Base-by-base conservation (phyloP, 2,888 invertebrate genomes). In the Clistopyga incitator region DNA sequence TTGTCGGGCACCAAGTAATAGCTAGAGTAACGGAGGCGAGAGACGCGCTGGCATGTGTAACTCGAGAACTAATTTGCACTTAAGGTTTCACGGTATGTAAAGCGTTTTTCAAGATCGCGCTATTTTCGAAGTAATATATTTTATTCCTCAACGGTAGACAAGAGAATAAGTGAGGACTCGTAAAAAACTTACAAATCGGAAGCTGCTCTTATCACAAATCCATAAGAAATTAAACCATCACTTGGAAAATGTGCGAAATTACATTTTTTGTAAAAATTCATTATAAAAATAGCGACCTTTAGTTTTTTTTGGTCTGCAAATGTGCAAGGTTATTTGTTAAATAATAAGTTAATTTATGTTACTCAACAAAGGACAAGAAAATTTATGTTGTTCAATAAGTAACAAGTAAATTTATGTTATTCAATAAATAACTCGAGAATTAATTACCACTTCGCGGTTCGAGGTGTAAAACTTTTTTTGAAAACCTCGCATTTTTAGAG, bases 31-130 rank as follows among this genome's bases (percentile, higher is more conserved):
- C 65, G 20, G 45, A 29, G 29, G 65, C 65, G 42, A 50, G 65
- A 78, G 47, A 11, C 52, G 56, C 61, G 23, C 56, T 61, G 67
- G 56, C 15, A 20, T 65, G 75, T 70, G 65, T 59, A 76, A 78
- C 56, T 54, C 82, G 78, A 79, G 65, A 79, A 65, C 23, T 71
- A 70, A 82, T 82, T 82, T 71, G 70, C 75, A 71, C 70, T 76
- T 42, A 56, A 78, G 45, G 42, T 15, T 42, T 29, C 25, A n/a
- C 20, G 45, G 67, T 38, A 38, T n/a, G 34, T 34, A 29, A 71
- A 74, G 45, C 38, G n/a, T 61, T 34, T 34, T 18, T 65, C 38
- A 70, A 50, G 8, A 25, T 11, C 42, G 6, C 29, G 50, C 34
- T 59, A 64, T 78, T 78, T 68, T 38, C 23, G 18, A 54, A 59